A percentile compares a stretch with the other conserved stretches of the same genome.
Conservation (phyloP, 2,888 invertebrate species). For the Tanytarsus gracilentus region DNA sequence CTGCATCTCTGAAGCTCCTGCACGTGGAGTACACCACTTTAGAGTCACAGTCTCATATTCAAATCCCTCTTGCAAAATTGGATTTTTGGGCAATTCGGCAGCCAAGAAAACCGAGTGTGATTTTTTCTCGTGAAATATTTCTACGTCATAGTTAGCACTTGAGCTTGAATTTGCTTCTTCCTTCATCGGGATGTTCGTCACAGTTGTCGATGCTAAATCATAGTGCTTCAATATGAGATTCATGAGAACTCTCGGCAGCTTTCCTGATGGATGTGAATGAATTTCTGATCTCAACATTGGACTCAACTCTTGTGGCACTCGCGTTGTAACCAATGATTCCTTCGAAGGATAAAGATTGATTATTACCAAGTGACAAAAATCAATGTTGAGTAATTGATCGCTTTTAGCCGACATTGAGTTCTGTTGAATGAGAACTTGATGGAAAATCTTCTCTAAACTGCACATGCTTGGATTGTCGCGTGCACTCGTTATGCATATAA, state of each 20-base stretch:
- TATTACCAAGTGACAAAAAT: slow-evolving; percentile 83
- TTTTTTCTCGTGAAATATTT: slow-evolving; percentile 72
- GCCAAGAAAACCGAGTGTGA: slow-evolving; percentile 79
- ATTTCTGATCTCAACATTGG: slow-evolving; percentile 68
- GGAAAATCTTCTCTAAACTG: slow-evolving; percentile 77
- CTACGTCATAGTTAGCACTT: slow-evolving; percentile 97
- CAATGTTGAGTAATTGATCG: slow-evolving; percentile 61
- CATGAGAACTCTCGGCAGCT: slow-evolving; percentile 63
- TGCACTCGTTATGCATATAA: slow-evolving; percentile 84
- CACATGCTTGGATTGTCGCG: slow-evolving; percentile 66
- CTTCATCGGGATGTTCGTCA: slow-evolving; percentile 99
- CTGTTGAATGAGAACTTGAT: slow-evolving; percentile 69
- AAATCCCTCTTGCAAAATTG: slow-evolving; percentile 61
- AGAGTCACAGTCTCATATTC: slow-evolving; percentile 76
- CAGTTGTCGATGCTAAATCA: slow-evolving; percentile 87
- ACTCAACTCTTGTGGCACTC: slow-evolving; percentile 57
- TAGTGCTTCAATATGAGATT: slow-evolving; percentile 77
- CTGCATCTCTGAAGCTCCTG: slow-evolving; percentile 68
- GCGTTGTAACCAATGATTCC: slow-evolving; percentile 66
- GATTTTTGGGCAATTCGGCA: slow-evolving; percentile 46
- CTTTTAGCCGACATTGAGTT: slow-evolving; percentile 59
- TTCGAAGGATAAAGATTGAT: slow-evolving; percentile 81
- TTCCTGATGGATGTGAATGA: slow-evolving; percentile 66
- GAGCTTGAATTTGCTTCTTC: slow-evolving; percentile 97
- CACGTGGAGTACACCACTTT: slow-evolving; percentile 96